Percentiles rank a stretch among this genome's conserved stretches.
These are phyloP conservation scores for Adineta ricciae DNA, from an alignment of 2,888 invertebrate genomes.

Conservation along the genomic window DNA sequence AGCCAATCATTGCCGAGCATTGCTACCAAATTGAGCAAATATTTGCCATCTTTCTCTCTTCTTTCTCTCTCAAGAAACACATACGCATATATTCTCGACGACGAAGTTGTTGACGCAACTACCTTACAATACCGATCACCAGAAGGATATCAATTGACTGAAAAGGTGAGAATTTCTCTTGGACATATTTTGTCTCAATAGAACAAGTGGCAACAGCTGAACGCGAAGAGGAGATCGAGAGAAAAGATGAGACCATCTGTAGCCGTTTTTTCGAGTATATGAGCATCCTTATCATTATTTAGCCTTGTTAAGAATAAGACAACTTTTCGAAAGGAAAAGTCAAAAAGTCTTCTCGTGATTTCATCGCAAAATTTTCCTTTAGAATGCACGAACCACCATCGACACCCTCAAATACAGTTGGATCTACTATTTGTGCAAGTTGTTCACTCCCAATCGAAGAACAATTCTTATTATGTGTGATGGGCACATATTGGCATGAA, in stretches of 20 bases:
- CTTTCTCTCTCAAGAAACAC: background rate
- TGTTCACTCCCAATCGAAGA: background rate
- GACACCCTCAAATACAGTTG: background rate
- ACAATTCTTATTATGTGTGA: background rate
- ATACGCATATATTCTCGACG: background rate
- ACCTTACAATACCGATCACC: background rate
- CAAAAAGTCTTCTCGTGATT: too few species aligned
- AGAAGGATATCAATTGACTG: background rate
- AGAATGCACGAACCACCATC: background rate
- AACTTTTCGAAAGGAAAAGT: background rate
- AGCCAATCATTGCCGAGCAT: background rate
- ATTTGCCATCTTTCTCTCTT: background rate
- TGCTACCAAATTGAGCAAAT: background rate
- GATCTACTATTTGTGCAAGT: background rate
- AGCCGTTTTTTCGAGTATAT: background rate
- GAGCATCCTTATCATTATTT: background rate
- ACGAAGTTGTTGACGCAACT: constrained; percentile 4
- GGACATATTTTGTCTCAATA: background rate
- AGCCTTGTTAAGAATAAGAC: background rate
- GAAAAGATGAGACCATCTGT: background rate
- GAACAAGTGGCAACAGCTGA: background rate
- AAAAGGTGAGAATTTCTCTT: background rate
- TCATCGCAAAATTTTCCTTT: background rate
- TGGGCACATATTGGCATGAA: constrained; percentile 25
- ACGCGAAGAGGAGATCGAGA: background rate